These are phyloP conservation scores for Ophioninae sp. DNA, from an alignment of 2,888 invertebrate genomes.

Conservation along the genomic window DNA sequence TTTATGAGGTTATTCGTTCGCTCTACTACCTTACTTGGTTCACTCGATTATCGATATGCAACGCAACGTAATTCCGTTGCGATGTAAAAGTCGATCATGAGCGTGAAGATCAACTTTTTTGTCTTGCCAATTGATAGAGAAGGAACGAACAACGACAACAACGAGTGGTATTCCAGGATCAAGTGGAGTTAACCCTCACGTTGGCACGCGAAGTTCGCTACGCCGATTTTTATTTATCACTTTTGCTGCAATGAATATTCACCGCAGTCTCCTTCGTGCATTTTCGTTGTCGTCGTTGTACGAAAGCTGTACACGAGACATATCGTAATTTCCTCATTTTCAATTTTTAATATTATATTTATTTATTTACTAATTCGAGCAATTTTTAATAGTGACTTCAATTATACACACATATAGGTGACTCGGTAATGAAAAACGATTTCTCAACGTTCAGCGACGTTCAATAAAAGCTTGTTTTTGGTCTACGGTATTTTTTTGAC, in stretches of 20 bases:
- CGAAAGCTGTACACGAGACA: neutral
- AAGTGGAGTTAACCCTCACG: slow-evolving; percentile 31
- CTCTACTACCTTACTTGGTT: neutral
- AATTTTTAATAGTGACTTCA: too few relatives aligned
- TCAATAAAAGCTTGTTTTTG: too few relatives aligned
- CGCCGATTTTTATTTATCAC: slow-evolving; percentile 11
- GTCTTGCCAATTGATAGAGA: slow-evolving; percentile 17
- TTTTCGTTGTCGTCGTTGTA: neutral
- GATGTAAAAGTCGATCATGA: slow-evolving; percentile 8
- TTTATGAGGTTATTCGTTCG: neutral
- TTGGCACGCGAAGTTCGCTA: neutral
- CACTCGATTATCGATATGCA: neutral
- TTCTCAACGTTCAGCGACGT: too few relatives aligned
- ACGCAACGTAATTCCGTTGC: neutral
- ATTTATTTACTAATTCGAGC: too few relatives aligned
- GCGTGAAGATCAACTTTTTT: neutral
- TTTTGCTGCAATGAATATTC: slow-evolving; percentile 5
- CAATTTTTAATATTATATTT: neutral
- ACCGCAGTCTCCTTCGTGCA: neutral
- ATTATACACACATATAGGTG: too few relatives aligned
- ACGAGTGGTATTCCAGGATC: slow-evolving; percentile 13
- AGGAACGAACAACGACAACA: slow-evolving; percentile 6
- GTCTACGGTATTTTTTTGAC: too few relatives aligned
- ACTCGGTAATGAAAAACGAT: too few relatives aligned
- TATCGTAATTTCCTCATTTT: neutral